A percentile compares a stretch with the other conserved stretches of the same genome.
Conservation (phyloP, 64 coral and sea anemone species). For the Acropora yongei region DNA sequence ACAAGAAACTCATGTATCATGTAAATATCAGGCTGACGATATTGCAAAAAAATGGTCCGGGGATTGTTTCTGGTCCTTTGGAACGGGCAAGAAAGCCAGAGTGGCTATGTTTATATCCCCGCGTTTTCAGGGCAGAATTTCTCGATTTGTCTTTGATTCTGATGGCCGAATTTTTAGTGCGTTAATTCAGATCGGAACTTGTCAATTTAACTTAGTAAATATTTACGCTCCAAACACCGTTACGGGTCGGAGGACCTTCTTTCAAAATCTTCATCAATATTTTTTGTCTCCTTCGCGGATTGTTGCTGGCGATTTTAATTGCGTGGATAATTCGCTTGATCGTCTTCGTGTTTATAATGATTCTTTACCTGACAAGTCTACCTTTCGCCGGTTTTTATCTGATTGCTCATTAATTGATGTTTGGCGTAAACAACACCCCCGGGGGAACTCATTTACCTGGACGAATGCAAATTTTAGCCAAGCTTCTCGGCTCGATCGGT, state of each 20-base stretch:
- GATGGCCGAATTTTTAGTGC: no score
- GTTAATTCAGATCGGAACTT: no score
- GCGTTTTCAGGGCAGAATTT: not conserved
- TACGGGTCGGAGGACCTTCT: not conserved
- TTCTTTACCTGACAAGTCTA: not conserved
- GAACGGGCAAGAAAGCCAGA: not conserved
- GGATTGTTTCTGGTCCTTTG: conserved; percentile 3
- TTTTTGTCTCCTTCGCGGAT: not conserved
- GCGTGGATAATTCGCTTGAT: not conserved
- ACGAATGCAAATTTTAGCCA: not conserved
- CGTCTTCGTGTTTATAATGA: not conserved
- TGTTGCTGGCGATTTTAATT: not conserved
- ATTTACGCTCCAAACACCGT: no score
- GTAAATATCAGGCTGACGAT: not conserved
- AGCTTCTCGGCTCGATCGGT: conserved; percentile 31
- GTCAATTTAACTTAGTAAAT: no score
- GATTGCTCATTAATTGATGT: not conserved
- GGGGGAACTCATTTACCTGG: not conserved
- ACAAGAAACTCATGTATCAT: conserved; percentile 3
- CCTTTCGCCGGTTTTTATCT: not conserved
- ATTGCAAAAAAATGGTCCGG: not conserved
- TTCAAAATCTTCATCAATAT: not conserved
- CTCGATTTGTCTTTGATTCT: not conserved
- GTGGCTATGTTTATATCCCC: not conserved
- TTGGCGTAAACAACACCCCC: conserved; percentile 11